phyloP scores from a whole-genome alignment of 2,888 invertebrate species.

The Dryadula phaetusa region DNA sequence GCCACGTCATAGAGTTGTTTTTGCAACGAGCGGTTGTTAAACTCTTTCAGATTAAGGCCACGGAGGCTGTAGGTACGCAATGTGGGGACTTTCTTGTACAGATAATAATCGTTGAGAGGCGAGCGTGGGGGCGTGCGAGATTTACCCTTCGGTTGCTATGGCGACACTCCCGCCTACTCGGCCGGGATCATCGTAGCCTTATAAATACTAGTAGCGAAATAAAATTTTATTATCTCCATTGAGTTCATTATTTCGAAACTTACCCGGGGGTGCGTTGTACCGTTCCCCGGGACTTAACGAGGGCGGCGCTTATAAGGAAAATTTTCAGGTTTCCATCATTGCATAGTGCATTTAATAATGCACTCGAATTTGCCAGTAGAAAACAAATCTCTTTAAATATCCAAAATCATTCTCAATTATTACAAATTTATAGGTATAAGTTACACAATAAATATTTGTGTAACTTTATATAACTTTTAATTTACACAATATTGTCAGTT shows the following conservation, averaged over 20 bases:
- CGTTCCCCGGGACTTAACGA: constrained; percentile 64
- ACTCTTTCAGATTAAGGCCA: constrained; percentile 76
- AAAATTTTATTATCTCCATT: constrained; percentile 75
- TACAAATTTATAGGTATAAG: no score
- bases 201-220: constrained; percentile 75
- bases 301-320: constrained; percentile 55
- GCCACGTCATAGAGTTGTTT: constrained; percentile 54
- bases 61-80: constrained; percentile 69
- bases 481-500: no score
- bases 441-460: no score
- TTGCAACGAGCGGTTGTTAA: constrained; percentile 58
- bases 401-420: no score
- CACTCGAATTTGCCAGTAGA: neutral
- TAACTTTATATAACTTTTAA: no score
- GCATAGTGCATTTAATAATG: constrained; percentile 58
- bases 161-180: constrained; percentile 73
- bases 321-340: constrained; percentile 51
- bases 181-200: constrained; percentile 76
- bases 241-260: constrained; percentile 77
- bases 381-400: no score
- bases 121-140: constrained; percentile 75
- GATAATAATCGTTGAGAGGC: constrained; percentile 76
- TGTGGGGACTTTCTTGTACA: constrained; percentile 74
- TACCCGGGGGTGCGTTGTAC: constrained; percentile 57
- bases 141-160: constrained; percentile 65